Conservation (phyloP, 1,140 invertebrate genomes). For the Pseudobourletiella spinata region DNA sequence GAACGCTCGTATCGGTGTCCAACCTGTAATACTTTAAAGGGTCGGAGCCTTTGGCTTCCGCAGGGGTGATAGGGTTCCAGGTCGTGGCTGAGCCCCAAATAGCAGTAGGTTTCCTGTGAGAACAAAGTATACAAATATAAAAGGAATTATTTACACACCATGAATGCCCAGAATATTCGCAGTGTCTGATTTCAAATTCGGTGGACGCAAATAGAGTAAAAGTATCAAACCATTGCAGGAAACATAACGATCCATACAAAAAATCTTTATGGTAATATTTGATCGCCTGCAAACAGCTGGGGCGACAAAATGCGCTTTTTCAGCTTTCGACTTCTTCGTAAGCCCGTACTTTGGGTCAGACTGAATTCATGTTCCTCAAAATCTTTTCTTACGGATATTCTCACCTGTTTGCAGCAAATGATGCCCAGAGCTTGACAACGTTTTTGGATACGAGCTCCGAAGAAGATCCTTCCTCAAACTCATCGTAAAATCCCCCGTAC, state of each 20-base stretch:
- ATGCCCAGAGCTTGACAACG: slow-evolving; percentile 11
- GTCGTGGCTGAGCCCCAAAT: background rate
- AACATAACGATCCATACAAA: background rate
- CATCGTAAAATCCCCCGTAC: background rate
- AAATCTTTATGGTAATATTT: background rate
- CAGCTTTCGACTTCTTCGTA: no score
- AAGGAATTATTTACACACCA: no score
- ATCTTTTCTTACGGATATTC: background rate
- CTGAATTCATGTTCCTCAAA: no score
- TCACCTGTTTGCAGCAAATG: slow-evolving; percentile 20
- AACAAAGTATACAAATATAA: no score
- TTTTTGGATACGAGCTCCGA: slow-evolving; percentile 16
- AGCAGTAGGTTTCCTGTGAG: background rate
- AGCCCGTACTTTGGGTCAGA: no score
- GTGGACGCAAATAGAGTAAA: background rate
- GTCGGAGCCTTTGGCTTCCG: background rate
- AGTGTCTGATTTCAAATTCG: no score
- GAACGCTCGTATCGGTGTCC: background rate
- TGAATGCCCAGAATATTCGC: no score
- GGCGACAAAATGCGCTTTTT: no score
- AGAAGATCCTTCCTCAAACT: slow-evolving; percentile 3
- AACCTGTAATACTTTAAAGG: background rate
- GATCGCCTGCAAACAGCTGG: no score
- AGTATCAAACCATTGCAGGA: background rate
- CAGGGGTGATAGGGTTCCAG: background rate